Evolutionary conservation across 1,140 invertebrate genomes (phyloP), one percentile per base, ranked within the genome.

Genomic region (Leguminivora glycinivorella): DNA sequence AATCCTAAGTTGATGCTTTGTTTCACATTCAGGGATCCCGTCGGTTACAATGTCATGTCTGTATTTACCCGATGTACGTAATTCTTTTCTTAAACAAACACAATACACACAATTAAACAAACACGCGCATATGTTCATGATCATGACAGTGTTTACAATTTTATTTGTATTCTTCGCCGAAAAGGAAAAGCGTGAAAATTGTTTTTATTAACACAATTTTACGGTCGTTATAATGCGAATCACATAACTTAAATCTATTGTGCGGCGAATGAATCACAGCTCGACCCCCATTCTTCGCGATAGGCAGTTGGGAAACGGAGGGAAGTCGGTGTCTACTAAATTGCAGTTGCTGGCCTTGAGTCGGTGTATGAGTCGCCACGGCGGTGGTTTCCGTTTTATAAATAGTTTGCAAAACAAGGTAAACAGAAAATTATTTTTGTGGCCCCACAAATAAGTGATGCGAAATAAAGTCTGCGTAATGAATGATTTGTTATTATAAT

Each of bases 271-370:
- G 56, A 63, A 63, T 29, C 58, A 63, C 25, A 7, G 26, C 26
- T 29, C 58, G 58, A 63, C 25, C 26, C 58, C 58, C 26, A 63
- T 29, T 63, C n/a, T 29, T 29, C 24, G 24, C 58, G n/a, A 26
- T 63, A 63, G 58, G 58, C 34, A 63, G 26, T 63, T 29, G 29
- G 58, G n/a, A 63, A 29, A 63, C 56, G 24, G n/a, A 60, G 56
- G 56, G 56, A 60, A 60, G 56, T 60, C 58, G 58, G 26, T 63
- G 58, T 63, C 58, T 63, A 31, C 58, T 63, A 29, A 63, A 63
- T 63, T 63, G 58, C 58, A 63, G 31, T 63, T 63, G 58, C 26
- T 34, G 58, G 58, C 58, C 58, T 63, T 63, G 14, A 63, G 31
- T 63, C 25, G n/a, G 9, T 29, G 25, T 63, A 29, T 63, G 58